These are phyloP conservation scores for Catonia carolina DNA, from an alignment of 2,888 invertebrate species.

Conservation along the genomic window DNA sequence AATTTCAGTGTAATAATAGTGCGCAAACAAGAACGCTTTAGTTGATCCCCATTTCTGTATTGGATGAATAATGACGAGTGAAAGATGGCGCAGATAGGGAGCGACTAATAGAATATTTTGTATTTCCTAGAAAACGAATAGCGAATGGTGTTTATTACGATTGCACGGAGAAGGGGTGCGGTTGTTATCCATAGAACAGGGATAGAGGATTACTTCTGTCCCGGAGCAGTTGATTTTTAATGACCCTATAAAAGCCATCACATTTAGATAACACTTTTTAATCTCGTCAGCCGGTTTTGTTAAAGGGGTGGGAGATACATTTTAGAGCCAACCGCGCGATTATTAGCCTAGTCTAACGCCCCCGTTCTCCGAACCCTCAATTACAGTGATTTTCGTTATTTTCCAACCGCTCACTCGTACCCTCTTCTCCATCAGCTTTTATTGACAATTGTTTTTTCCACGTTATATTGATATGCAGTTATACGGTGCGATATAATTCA, in stretches of 20 bases:
- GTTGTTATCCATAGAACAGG: neutral
- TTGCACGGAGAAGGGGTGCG: too few species aligned
- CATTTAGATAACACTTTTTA: constrained; percentile 10
- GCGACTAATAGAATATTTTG: too few species aligned
- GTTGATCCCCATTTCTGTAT: too few species aligned
- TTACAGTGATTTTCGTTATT: constrained; percentile 19
- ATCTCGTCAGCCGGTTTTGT: neutral
- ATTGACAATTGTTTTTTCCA: constrained; percentile 12
- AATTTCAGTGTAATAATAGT: too few species aligned
- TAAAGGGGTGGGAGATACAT: too few species aligned
- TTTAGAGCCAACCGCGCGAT: too few species aligned
- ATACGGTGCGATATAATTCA: constrained; percentile 4
- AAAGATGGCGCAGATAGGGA: too few species aligned
- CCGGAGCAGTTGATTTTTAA: constrained; percentile 8
- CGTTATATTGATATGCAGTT: neutral
- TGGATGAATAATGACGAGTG: too few species aligned
- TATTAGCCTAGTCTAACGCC: neutral
- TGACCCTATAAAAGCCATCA: constrained; percentile 9
- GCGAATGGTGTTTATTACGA: too few species aligned
- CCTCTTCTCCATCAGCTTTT: too few species aligned
- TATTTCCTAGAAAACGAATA: too few species aligned
- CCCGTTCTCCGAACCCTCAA: constrained; percentile 15
- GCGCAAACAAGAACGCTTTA: too few species aligned
- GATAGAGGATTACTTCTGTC: constrained; percentile 9
- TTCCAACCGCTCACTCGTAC: constrained; percentile 10